A percentile compares a stretch with the other conserved stretches of the same genome.
Conservation (phyloP, 2,888 invertebrate species). For the Xestia ashworthii region DNA sequence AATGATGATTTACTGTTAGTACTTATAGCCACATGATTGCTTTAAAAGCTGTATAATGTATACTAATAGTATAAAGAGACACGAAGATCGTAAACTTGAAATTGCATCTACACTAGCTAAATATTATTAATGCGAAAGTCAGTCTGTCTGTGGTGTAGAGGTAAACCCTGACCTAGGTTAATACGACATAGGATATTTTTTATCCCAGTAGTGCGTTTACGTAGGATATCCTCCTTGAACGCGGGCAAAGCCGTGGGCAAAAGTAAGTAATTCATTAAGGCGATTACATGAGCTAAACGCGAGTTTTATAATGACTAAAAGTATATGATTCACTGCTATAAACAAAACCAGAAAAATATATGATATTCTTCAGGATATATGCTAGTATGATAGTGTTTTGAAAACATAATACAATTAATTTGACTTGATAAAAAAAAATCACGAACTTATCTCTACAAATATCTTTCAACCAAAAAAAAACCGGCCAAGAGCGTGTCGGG, state of each 20-base stretch:
- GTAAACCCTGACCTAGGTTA: neutral
- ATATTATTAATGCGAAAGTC: neutral
- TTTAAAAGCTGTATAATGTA: conserved; percentile 5
- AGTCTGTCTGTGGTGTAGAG: neutral
- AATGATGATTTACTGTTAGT: conserved; percentile 1
- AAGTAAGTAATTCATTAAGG: neutral
- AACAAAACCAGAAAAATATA: too few species aligned
- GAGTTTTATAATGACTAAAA: too few species aligned
- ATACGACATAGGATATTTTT: neutral
- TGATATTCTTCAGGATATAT: too few species aligned
- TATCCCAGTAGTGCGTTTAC: too few species aligned
- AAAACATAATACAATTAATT: too few species aligned
- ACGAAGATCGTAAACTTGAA: neutral
- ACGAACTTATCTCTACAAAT: too few species aligned
- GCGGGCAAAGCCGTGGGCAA: neutral
- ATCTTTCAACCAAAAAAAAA: too few species aligned
- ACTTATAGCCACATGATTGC: neutral
- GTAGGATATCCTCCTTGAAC: neutral
- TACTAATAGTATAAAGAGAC: neutral
- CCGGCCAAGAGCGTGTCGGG: too few species aligned
- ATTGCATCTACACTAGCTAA: neutral
- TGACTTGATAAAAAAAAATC: too few species aligned
- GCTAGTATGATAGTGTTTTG: too few species aligned
- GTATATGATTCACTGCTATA: too few species aligned
- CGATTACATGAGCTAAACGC: too few species aligned